Base-by-base conservation (phyloP, 2,888 invertebrate genomes). In the Orgyia antiqua region DNA sequence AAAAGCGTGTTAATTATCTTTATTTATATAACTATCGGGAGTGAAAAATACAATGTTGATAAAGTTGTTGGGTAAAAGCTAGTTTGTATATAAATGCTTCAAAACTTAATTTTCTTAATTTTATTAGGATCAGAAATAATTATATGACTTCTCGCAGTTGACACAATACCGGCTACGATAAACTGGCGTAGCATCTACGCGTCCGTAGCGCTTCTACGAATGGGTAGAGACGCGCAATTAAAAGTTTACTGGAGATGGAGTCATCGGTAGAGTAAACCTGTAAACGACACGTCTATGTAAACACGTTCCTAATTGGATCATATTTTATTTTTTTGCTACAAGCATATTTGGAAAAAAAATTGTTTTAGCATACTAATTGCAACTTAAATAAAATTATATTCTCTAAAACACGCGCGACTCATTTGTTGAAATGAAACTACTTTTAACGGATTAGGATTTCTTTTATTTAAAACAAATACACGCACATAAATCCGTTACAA, bases 241-340 rank as follows among this genome's bases (percentile, higher is more conserved):
- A 72, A 72, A 70, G 51, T 70, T 69, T 58, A 64, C 56, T 59
- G 53, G 50, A 46, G 42, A 54, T 48, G 51, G 46, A 63, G 51
- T 53, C 49, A 63, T 63, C 64, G 58, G 55, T 51, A 60, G 54
- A 62, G 43, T 39, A 58, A 40, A 51, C 39, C 51, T 72, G 68
- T 70, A 69, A 72, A 55, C 58, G 68, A 54, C 49, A 52, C 47
- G 37, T 58, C 49, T 53, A 58, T 65, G 63, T 61, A 67, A 62
- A 62, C 55, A 51, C 33, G 47, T 49, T 45, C 50, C 58, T 69
- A 69, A 66, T 67, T 68, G 63, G 51, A 61, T 48, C 51, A 45
- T 50, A 45, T 37, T n/a, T n/a, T n/a, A 39, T 30, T 30, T 47
- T 57, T 59, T n/a, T 58, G 42, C 40, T 44, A 30, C 31, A 37